Conservation (phyloP, 2,888 invertebrate species). For the Blera fallax region DNA sequence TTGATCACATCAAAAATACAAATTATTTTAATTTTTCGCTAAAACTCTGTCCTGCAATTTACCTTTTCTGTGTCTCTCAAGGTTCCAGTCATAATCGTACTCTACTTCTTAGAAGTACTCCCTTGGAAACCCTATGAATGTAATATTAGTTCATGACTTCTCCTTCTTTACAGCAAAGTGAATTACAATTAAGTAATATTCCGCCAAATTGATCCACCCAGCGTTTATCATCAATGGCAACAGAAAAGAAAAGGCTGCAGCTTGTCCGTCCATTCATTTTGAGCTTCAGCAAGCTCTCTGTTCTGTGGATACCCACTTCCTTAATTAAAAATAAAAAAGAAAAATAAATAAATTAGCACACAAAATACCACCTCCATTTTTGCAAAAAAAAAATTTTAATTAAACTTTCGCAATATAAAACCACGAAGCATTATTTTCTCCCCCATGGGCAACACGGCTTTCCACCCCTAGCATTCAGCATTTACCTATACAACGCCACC, state of each 20-base stretch:
- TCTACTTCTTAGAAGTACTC: not conserved
- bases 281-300: not conserved
- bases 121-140: not conserved
- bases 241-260: not conserved
- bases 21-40: no score
- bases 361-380: conserved; percentile 8
- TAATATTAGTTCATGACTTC: not conserved
- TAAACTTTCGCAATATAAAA: conserved; percentile 38
- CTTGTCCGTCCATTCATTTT: not conserved
- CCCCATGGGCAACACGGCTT: not conserved
- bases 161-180: not conserved
- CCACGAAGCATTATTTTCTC: conserved; percentile 33
- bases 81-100: no score
- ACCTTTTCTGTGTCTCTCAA: no score
- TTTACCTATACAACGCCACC: not conserved
- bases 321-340: conserved; percentile 8
- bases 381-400: conserved; percentile 16
- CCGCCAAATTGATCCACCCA: not conserved
- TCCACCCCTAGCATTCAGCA: not conserved
- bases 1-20: no score
- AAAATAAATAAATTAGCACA: conserved; percentile 41
- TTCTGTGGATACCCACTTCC: not conserved
- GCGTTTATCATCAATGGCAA: not conserved
- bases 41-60: no score
- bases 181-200: not conserved